phyloP scores from a whole-genome alignment of 2,113 vertebrate species.

The Bettongia penicillata region DNA sequence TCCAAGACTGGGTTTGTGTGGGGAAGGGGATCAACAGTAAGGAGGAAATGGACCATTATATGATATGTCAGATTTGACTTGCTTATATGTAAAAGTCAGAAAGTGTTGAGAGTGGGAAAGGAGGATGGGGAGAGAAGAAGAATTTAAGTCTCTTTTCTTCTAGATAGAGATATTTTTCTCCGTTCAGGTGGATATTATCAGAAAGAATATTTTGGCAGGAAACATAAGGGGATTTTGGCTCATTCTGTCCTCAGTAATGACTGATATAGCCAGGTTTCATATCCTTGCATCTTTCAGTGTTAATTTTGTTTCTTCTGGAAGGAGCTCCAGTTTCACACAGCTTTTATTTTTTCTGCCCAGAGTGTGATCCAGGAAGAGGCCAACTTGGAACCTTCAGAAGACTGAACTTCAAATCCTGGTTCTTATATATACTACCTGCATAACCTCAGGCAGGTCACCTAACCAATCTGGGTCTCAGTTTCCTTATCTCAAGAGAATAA shows the following conservation, averaged over 20 bases:
- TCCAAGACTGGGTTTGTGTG: background rate
- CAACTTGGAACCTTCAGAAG: background rate
- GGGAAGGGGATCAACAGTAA: background rate
- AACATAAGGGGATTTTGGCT: background rate
- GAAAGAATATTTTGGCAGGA: background rate
- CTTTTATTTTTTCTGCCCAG: background rate
- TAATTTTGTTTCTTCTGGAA: background rate
- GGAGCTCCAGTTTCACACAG: background rate
- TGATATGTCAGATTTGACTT: background rate
- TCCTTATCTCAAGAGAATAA: background rate
- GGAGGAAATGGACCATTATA: background rate
- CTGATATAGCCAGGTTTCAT: background rate
- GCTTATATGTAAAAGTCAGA: background rate
- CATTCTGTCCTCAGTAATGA: background rate
- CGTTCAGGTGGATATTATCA: rapidly evolving
- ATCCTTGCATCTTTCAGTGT: background rate
- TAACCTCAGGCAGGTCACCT: background rate
- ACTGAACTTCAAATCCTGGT: background rate
- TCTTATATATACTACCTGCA: background rate
- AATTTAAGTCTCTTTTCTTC: background rate
- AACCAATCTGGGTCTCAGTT: background rate
- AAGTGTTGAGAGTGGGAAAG: background rate
- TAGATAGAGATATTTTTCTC: background rate
- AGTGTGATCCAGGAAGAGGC: background rate
- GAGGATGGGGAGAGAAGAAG: too few relatives aligned